phyloP scores from a whole-genome alignment of 2,797 vertebrate genomes.

The Pogoniulus pusillus region DNA sequence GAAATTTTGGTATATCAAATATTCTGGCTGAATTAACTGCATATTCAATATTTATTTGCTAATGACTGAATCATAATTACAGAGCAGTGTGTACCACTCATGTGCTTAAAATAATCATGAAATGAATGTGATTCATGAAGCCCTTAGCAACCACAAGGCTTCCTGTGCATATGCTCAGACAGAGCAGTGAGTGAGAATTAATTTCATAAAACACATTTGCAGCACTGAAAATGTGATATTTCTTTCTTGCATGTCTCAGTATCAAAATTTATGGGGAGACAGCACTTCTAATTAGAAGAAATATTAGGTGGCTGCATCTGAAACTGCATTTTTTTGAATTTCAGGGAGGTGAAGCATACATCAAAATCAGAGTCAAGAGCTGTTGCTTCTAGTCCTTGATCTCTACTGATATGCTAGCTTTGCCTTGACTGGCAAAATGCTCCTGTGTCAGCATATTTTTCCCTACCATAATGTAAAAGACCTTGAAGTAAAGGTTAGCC shows the following conservation, averaged over 20 bases:
- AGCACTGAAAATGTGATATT: background rate
- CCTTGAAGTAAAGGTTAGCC: background rate
- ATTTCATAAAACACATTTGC: background rate
- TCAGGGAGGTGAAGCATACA: background rate
- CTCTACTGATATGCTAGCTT: background rate
- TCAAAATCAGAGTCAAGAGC: background rate
- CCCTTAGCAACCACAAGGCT: slow-evolving; percentile 22
- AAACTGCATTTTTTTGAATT: background rate
- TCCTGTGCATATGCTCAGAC: slow-evolving; percentile 40
- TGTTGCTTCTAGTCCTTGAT: background rate
- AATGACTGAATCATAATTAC: slow-evolving; percentile 46
- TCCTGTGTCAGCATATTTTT: background rate
- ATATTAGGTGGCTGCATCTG: background rate
- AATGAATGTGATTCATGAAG: slow-evolving; percentile 48
- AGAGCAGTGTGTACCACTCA: slow-evolving; percentile 34
- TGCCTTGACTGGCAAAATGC: background rate
- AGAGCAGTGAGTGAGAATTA: slow-evolving; percentile 4
- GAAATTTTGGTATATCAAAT: slow-evolving; percentile 15
- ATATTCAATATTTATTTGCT: slow-evolving; percentile 50
- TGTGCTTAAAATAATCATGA: slow-evolving; percentile 50
- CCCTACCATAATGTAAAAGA: background rate
- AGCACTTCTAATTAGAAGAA: background rate
- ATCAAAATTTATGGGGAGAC: background rate
- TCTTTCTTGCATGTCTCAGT: background rate
- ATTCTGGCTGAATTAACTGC: background rate